Base-by-base conservation (phyloP, 2,797 vertebrate species). In the Mus caroli region DNA sequence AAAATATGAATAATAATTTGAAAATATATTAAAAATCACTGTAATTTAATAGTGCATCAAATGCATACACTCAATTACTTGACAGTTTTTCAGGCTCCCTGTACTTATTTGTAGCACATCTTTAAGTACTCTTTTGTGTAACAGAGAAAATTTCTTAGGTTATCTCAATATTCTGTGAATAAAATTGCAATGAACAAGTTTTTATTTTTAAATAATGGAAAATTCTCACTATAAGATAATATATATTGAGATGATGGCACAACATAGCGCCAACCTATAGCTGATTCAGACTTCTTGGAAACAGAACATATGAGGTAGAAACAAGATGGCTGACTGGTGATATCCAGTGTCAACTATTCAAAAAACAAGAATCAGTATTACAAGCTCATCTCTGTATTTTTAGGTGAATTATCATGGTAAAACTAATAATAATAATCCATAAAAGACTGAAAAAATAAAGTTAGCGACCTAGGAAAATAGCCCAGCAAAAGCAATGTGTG, bases 41-140 rank as follows among this genome's bases (percentile, higher is more conserved):
- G 1, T 64, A 62, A 78, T 67, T 95, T 73, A 84, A 67, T 46
- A 90, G 80, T 90, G 0, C 7, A 91, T 73, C 71, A 13, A 90
- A 58, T 80, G 19, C 12, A 76, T 43, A 60, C 8, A 6, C 26
- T 80, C 69, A 37, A 15, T 60, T 37, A 69, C 20, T 84, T 91
- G 60, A 50, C 34, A 84, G n/a, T 73, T 87, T 79, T 67, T 37
- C 76, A 26, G 1, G 54, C 43, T 78, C 37, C 31, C 28, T 84
- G 12, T 93, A 26, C 24, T 60, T 46, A 37, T 34, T 71, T 91
- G 7, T 80, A 84, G 37, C 54, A 62, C 28, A 85, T 50, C 20
- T 79, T 86, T 62, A 94, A 93, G 20, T 83, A 58, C 17, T 76
- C n/a, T 94, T 93, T 80, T 52, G 2, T 19, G 5, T 73, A 94